Percentiles rank a stretch among this genome's conserved stretches.
phyloP scores from a whole-genome alignment of 2,797 vertebrate genomes.

The Fundulus diaphanus region DNA sequence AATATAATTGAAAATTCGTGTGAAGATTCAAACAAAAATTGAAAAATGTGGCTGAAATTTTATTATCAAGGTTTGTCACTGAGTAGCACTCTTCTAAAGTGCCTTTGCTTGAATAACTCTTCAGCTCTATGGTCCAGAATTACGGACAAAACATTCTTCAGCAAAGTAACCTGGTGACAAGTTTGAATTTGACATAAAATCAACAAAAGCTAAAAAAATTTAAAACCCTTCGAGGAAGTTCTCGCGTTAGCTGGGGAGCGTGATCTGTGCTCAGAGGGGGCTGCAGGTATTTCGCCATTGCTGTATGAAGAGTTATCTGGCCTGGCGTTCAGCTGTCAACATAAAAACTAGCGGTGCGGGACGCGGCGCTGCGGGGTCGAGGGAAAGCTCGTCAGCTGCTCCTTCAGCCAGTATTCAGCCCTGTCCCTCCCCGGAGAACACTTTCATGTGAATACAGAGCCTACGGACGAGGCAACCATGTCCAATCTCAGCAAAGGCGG shows the following conservation, averaged over 20 bases:
- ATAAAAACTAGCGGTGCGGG: slow-evolving; percentile 76
- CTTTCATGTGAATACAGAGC: slow-evolving; percentile 83
- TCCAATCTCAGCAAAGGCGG: slow-evolving; percentile 98
- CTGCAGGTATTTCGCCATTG: slow-evolving; percentile 91
- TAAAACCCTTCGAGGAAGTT: neutral
- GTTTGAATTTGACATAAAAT: neutral
- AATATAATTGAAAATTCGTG: no score
- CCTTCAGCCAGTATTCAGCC: slow-evolving; percentile 63
- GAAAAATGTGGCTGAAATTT: neutral
- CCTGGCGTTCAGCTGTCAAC: slow-evolving; percentile 83
- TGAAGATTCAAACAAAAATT: no score
- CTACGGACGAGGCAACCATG: slow-evolving; percentile 85
- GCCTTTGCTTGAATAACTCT: no score
- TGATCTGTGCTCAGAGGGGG: slow-evolving; percentile 86
- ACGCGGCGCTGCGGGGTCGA: slow-evolving; percentile 76
- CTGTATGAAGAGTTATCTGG: slow-evolving; percentile 69
- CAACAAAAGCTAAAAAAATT: neutral
- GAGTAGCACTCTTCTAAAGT: neutral
- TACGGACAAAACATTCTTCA: neutral
- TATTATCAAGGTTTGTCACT: neutral
- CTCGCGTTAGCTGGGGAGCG: slow-evolving; percentile 76
- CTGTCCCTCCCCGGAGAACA: slow-evolving; percentile 66
- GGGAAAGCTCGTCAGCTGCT: slow-evolving; percentile 73
- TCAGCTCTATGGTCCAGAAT: neutral
- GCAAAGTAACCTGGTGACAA: neutral